Conservation (phyloP, 2,888 invertebrate species). For the Polydrusus cervinus region DNA sequence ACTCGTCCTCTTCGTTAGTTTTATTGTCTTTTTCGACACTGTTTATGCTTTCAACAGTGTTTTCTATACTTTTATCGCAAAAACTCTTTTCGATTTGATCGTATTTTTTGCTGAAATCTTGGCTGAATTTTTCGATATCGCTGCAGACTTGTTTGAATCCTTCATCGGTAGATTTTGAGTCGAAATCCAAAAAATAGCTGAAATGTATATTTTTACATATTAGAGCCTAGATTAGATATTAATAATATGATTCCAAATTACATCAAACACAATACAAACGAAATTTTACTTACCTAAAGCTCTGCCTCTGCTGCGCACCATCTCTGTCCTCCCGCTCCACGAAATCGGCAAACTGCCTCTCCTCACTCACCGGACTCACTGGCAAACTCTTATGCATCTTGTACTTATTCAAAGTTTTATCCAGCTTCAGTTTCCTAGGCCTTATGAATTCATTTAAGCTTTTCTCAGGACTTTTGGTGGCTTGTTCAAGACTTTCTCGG, state of each 20-base stretch:
- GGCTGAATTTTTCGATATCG: slow-evolving; percentile 69
- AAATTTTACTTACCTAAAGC: slow-evolving; percentile 61
- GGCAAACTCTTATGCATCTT: slow-evolving; percentile 82
- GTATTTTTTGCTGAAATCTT: slow-evolving; percentile 66
- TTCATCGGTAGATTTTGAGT: slow-evolving; percentile 70
- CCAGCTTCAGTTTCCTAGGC: slow-evolving; percentile 67
- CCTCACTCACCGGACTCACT: slow-evolving; percentile 88
- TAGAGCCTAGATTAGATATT: neutral
- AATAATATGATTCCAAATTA: too few relatives aligned
- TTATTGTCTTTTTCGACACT: slow-evolving; percentile 36
- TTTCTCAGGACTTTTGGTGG: slow-evolving; percentile 63
- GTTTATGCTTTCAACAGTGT: slow-evolving; percentile 21
- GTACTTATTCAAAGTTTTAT: slow-evolving; percentile 68
- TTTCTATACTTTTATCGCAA: slow-evolving; percentile 48
- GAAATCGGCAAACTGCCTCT: slow-evolving; percentile 71
- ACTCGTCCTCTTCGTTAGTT: slow-evolving; percentile 73
- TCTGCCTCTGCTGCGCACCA: slow-evolving; percentile 70
- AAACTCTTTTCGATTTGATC: slow-evolving; percentile 66
- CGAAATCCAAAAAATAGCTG: slow-evolving; percentile 79
- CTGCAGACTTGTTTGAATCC: slow-evolving; percentile 68
- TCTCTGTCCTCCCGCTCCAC: slow-evolving; percentile 58
- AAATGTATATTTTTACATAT: slow-evolving; percentile 63
- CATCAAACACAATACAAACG: too few relatives aligned
- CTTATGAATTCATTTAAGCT: slow-evolving; percentile 63
- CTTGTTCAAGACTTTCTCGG: slow-evolving; percentile 50